Evolutionary conservation across 2,113 vertebrate genomes (phyloP).

Genomic region (Egretta garzetta): DNA sequence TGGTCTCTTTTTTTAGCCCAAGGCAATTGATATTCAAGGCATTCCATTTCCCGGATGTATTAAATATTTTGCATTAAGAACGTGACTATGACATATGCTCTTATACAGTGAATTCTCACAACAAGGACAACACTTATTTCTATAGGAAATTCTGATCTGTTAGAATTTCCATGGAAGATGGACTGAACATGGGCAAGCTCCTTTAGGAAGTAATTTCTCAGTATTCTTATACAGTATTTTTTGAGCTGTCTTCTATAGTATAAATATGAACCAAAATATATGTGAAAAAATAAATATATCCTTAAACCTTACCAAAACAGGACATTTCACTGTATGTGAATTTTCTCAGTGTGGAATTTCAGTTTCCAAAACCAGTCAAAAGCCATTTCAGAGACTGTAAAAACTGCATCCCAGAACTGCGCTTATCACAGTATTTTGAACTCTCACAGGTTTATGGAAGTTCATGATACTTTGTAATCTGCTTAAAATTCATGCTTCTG

Average conservation of each 20-base stretch:
- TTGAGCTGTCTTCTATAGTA: neutral
- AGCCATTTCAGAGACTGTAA: neutral
- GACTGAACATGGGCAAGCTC: neutral
- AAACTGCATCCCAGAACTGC: neutral
- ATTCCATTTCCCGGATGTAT: neutral
- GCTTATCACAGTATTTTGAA: neutral
- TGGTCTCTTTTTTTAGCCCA: neutral
- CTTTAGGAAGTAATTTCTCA: neutral
- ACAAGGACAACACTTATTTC: neutral
- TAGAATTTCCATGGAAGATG: neutral
- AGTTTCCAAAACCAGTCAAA: neutral
- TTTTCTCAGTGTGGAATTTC: neutral
- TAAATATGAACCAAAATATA: neutral
- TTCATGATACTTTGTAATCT: neutral
- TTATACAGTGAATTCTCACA: neutral
- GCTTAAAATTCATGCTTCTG: slow-evolving; percentile 4
- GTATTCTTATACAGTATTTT: neutral
- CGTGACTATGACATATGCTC: neutral
- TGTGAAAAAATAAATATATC: neutral
- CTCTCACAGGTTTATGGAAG: neutral
- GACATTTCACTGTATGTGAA: neutral
- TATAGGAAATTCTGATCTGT: neutral
- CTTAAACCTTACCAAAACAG: neutral
- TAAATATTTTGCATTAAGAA: neutral
- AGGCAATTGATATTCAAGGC: neutral